Evolutionary conservation across 2,888 invertebrate species (phyloP).

Genomic region (Chrysolina haemoptera): DNA sequence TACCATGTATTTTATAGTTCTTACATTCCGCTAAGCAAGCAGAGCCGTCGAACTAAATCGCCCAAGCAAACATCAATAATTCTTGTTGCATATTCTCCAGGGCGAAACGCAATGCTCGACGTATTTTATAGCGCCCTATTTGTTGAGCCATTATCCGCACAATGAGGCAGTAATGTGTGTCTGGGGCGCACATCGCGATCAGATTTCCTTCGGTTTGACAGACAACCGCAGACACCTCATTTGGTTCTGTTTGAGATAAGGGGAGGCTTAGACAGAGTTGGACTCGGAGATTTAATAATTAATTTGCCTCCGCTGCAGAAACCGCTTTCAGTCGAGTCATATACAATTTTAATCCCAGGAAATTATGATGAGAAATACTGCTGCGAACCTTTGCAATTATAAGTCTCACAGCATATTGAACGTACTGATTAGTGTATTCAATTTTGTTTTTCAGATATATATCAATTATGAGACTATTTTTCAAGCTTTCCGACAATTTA

Average conservation of each 20-base stretch:
- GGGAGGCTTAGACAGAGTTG: constrained; percentile 7
- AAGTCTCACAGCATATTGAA: too few species aligned
- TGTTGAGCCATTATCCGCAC: constrained; percentile 58
- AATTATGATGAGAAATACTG: not conserved
- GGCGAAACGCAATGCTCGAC: constrained; percentile 36
- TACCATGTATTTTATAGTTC: constrained; percentile 17
- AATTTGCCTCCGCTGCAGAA: not conserved
- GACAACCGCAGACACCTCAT: constrained; percentile 37
- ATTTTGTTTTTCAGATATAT: too few species aligned
- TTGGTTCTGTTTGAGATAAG: constrained; percentile 29
- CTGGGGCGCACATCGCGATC: constrained; percentile 52
- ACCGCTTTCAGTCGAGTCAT: not conserved
- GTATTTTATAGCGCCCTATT: constrained; percentile 55
- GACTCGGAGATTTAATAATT: constrained; percentile 5
- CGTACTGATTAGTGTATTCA: too few species aligned
- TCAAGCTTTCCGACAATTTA: too few species aligned
- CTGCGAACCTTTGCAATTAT: too few species aligned
- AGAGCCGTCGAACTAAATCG: constrained; percentile 18
- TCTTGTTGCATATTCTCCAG: constrained; percentile 31
- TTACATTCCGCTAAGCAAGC: constrained; percentile 18
- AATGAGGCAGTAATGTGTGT: constrained; percentile 58
- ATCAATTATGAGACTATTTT: too few species aligned
- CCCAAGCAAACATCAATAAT: constrained; percentile 24
- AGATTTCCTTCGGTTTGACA: constrained; percentile 53
- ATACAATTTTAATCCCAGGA: not conserved